Percentiles rank a stretch among this genome's conserved stretches.
Evolutionary conservation across 2,797 vertebrate genomes (phyloP).

Genomic region (Onychomys leucogaster): DNA sequence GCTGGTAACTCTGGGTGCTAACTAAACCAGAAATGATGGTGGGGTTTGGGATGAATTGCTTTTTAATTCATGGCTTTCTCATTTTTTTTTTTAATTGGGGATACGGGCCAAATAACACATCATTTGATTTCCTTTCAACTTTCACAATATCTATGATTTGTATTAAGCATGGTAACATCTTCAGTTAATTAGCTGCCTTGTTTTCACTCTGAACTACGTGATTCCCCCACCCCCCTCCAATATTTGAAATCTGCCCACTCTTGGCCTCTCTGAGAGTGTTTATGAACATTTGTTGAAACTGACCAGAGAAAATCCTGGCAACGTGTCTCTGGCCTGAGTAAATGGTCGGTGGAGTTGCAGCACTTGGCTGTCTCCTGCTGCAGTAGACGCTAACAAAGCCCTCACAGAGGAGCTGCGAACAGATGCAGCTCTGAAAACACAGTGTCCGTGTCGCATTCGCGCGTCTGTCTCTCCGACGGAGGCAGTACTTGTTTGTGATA

Average conservation of each 20-base stretch:
- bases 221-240: conserved; percentile 49
- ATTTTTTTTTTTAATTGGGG: conserved; percentile 6
- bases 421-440: conserved; percentile 78
- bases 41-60: not conserved
- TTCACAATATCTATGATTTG: conserved; percentile 42
- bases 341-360: conserved; percentile 49
- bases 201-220: conserved; percentile 48
- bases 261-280: conserved; percentile 74
- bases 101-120: not conserved
- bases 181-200: conserved; percentile 65
- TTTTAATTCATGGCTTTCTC: not conserved
- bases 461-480: conserved; percentile 74
- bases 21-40: not conserved
- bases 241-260: conserved; percentile 72
- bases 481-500: conserved; percentile 40
- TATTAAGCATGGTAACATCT: conserved; percentile 6
- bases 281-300: conserved; percentile 80
- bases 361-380: conserved; percentile 62
- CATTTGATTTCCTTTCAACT: conserved; percentile 37
- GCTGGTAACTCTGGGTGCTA: not conserved
- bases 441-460: conserved; percentile 76
- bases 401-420: conserved; percentile 68
- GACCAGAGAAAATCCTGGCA: conserved; percentile 79
- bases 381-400: conserved; percentile 72
- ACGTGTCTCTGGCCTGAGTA: conserved; percentile 69